phyloP scores from a whole-genome alignment of 1,140 invertebrate species.

The honey bee (Apis mellifera) region Amel_HAv3.1 CM009942.2:3896501-3897000 shows the following conservation, averaged over 20 bases:
- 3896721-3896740: too few species aligned
- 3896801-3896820: not conserved
- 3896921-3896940: slow-evolving; percentile 32
- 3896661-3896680: too few species aligned
- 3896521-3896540: not conserved
- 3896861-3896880: not conserved
- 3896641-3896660: not conserved
- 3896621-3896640: not conserved
- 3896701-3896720: too few species aligned
- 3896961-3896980: slow-evolving; percentile 42
- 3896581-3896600: not conserved
- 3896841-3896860: not conserved
- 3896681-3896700: too few species aligned
- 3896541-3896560: not conserved
- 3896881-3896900: not conserved
- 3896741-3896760: not conserved
- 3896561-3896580: not conserved
- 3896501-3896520: not conserved
- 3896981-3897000: slow-evolving; percentile 32
- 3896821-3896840: not conserved
- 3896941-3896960: slow-evolving; percentile 32
- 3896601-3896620: not conserved
- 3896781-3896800: not conserved
- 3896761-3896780: not conserved
- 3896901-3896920: slow-evolving; percentile 41